phyloP scores from a whole-genome alignment of 2,888 invertebrate genomes.

The Pterostichus niger region DNA sequence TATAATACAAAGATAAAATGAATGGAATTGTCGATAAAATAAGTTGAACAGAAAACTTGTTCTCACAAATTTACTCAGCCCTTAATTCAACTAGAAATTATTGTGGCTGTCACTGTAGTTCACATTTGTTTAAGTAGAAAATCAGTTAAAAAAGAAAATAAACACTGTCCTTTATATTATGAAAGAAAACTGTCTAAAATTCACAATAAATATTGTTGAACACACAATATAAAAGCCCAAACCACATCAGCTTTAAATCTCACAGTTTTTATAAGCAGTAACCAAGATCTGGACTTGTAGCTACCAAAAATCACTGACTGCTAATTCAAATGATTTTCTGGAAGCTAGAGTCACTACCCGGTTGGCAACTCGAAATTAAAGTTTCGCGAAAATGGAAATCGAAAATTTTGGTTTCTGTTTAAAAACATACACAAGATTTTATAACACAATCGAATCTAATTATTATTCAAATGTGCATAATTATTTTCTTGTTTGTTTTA shows the following conservation, averaged over 20 bases:
- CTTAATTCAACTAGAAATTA: constrained; percentile 38
- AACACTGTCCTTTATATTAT: constrained; percentile 46
- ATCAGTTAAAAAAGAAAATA: constrained; percentile 49
- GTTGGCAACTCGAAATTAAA: constrained; percentile 32
- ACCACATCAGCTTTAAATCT: constrained; percentile 58
- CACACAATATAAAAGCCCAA: constrained; percentile 61
- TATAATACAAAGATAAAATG: constrained; percentile 45
- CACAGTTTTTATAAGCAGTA: constrained; percentile 44
- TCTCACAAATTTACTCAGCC: background rate
- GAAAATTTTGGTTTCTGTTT: constrained; percentile 45
- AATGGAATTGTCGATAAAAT: constrained; percentile 25
- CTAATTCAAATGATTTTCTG: background rate
- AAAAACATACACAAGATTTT: constrained; percentile 54
- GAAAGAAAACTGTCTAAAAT: constrained; percentile 52
- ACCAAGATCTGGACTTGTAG: constrained; percentile 6
- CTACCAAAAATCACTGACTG: background rate
- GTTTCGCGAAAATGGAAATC: constrained; percentile 33
- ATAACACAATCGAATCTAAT: constrained; percentile 63
- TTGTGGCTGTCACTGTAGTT: constrained; percentile 50
- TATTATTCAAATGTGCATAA: constrained; percentile 56
- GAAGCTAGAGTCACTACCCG: background rate
- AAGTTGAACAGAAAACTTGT: background rate
- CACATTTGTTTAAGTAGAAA: constrained; percentile 59
- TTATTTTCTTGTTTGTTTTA: constrained; percentile 47
- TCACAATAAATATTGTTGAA: constrained; percentile 62